These are phyloP conservation scores for Nomada ferruginata DNA, from an alignment of 2,888 invertebrate species.

Conservation along the genomic window DNA sequence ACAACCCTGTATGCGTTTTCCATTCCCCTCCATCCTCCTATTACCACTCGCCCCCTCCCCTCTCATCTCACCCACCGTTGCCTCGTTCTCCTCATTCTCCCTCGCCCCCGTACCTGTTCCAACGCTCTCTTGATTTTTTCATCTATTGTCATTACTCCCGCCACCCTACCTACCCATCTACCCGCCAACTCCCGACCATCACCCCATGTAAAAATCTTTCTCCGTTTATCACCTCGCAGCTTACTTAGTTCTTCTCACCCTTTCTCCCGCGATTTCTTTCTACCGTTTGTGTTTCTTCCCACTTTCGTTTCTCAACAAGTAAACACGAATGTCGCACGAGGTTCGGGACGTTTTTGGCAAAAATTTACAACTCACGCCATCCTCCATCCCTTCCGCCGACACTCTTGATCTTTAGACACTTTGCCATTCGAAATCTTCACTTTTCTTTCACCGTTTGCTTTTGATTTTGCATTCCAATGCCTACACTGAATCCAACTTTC, in stretches of 20 bases:
- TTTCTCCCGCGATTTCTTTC: not conserved
- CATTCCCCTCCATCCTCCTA: slow-evolving; percentile 48
- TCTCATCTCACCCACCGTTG: slow-evolving; percentile 19
- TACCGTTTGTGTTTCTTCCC: slow-evolving; percentile 16
- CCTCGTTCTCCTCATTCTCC: slow-evolving; percentile 44
- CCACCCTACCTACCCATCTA: not conserved
- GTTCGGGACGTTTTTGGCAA: not conserved
- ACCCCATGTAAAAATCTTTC: not conserved
- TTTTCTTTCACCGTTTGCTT: not conserved
- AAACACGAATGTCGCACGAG: slow-evolving; percentile 1
- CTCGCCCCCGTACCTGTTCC: slow-evolving; percentile 57
- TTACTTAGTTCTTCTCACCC: slow-evolving; percentile 61
- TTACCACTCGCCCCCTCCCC: slow-evolving; percentile 24
- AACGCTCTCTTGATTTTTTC: slow-evolving; percentile 49
- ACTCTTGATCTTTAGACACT: not conserved
- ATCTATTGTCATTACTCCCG: slow-evolving; percentile 13
- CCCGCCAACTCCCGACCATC: not conserved
- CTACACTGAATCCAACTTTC: slow-evolving; percentile 13
- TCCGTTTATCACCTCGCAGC: not conserved
- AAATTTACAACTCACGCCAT: not conserved
- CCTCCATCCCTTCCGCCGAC: not conserved
- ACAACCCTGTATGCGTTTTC: slow-evolving; percentile 58
- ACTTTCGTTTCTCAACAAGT: slow-evolving; percentile 3
- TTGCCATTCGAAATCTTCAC: not conserved
- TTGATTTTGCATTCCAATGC: not conserved